Evolutionary conservation across 2,797 vertebrate species (phyloP).

Genomic region (Phrynocephalus vlangalii): DNA sequence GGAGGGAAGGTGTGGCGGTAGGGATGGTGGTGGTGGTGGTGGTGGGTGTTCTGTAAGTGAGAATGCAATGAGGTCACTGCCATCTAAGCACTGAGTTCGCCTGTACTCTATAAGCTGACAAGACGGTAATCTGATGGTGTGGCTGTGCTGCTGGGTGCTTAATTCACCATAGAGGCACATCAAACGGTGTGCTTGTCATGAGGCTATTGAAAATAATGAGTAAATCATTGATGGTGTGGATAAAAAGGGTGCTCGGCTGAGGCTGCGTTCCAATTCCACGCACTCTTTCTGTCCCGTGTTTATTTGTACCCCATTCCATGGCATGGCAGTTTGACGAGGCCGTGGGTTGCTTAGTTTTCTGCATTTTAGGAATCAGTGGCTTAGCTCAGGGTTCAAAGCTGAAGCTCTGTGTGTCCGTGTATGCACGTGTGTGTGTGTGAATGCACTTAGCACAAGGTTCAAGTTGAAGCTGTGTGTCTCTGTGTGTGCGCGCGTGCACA

Average conservation of each 20-base stretch:
- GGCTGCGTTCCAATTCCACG: constrained; percentile 2
- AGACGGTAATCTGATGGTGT: no score
- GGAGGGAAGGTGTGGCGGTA: background rate
- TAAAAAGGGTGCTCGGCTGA: background rate
- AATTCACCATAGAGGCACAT: no score
- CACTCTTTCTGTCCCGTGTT: constrained; percentile 7
- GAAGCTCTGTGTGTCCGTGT: background rate
- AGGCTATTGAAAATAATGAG: no score
- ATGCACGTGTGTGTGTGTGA: background rate
- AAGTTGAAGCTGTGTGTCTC: no score
- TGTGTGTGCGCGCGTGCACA: background rate
- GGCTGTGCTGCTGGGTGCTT: no score
- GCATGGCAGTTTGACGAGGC: constrained; percentile 5
- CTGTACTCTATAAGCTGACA: no score
- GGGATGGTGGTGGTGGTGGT: background rate
- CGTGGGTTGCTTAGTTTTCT: constrained; percentile 2
- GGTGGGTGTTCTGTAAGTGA: background rate
- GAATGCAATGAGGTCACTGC: constrained; percentile 19
- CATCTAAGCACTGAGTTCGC: no score
- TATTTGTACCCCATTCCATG: constrained; percentile 20
- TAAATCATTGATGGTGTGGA: constrained; percentile 23
- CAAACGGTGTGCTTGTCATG: no score
- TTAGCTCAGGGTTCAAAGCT: background rate
- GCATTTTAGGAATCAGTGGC: constrained; percentile 5
- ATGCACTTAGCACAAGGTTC: background rate